Base-by-base conservation (phyloP, 2,888 invertebrate genomes). In the Ennomos erosarius region DNA sequence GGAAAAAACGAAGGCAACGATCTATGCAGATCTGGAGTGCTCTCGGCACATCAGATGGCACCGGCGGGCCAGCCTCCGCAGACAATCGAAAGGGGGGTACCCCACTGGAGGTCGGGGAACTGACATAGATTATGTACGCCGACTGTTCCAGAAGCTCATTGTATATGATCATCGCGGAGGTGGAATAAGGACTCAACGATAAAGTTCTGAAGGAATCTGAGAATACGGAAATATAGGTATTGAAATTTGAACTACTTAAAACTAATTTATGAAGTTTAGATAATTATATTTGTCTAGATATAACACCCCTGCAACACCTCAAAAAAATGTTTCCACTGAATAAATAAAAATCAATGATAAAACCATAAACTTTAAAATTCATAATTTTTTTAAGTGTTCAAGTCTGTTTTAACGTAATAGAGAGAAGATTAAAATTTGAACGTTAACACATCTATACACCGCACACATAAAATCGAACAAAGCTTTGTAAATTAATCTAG, bases 1-100 rank as follows among this genome's bases (percentile, higher is more conserved):
- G 88, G 89, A 91, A 92, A 91, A 92, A 92, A 91, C 86, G 90
- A 90, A 90, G 91, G 87, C 91, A 90, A 90, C 92, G 91, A 89
- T 91, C 91, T 91, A 92, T 92, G 92, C 92, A 92, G 92, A 92
- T 92, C 92, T 92, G 90, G 88, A 91, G 92, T 90, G 90, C 90
- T 91, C 91, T 91, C 91, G 88, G 90, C 90, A 92, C 91, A 90
- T 91, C 91, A 91, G 92, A 91, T 92, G 91, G 91, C 92, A 92
- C 92, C 90, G 90, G 86, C 89, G 90, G 85, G 90, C 85, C 87
- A 88, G 88, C 89, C 90, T 90, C 88, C 90, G 90, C 91, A 92
- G 92, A 93, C 93, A 93, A 93, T 92, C 92, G 92, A 91, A 93
- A 87, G 83, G 84, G 88, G 84, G 84, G 74, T 50, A 65, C 77